Evolutionary conservation across 2,113 vertebrate genomes (phyloP).

Genomic region (Labeo rohita): DNA sequence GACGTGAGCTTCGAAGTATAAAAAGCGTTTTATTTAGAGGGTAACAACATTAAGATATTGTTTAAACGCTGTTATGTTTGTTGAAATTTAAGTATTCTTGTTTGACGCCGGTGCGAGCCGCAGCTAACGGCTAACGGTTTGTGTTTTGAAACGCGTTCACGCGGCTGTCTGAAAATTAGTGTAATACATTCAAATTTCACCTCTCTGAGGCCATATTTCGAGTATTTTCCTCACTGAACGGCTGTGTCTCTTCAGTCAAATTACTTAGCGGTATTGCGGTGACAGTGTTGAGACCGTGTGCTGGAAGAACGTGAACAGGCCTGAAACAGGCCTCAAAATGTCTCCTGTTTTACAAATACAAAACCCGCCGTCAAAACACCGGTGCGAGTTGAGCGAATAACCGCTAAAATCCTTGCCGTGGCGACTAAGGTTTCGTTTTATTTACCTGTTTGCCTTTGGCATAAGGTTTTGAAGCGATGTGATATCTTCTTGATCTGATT

Average conservation of each 20-base stretch:
- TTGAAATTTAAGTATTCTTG: not conserved
- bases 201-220: no score
- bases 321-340: slow-evolving; percentile 72
- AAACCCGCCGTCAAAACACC: slow-evolving; percentile 49
- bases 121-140: slow-evolving; percentile 24
- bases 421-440: not conserved
- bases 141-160: not conserved
- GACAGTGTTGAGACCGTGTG: slow-evolving; percentile 21
- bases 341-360: slow-evolving; percentile 70
- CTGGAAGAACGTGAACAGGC: slow-evolving; percentile 30
- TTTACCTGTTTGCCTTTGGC: slow-evolving; percentile 84
- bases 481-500: slow-evolving; percentile 86
- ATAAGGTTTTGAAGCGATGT: slow-evolving; percentile 84
- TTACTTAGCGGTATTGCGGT: not conserved
- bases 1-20: not conserved
- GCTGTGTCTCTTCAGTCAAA: not conserved
- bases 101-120: not conserved
- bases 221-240: not conserved
- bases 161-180: not conserved
- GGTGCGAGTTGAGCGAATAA: not conserved
- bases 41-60: not conserved
- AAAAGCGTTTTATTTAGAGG: not conserved
- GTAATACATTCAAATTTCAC: not conserved
- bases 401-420: not conserved
- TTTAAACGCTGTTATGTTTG: not conserved